These are phyloP conservation scores for Melitaea athalia DNA, from an alignment of 2,888 invertebrate genomes.

Conservation along the genomic window DNA sequence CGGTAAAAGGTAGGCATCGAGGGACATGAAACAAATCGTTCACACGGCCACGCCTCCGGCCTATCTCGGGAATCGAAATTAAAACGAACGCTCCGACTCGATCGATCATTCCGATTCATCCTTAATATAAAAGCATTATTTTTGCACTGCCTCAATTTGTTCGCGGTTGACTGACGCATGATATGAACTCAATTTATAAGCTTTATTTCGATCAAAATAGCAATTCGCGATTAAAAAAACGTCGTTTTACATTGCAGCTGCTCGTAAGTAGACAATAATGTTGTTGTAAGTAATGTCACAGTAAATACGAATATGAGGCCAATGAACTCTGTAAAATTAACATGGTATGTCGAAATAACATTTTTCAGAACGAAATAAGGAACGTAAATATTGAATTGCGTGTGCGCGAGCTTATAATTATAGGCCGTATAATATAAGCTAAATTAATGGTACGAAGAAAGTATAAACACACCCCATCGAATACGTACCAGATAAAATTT, in stretches of 20 bases:
- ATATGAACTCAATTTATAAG: constrained; percentile 59
- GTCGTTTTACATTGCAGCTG: constrained; percentile 38
- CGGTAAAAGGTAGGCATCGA: constrained; percentile 55
- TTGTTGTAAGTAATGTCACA: constrained; percentile 18
- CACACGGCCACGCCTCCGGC: constrained; percentile 74
- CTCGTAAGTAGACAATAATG: constrained; percentile 21
- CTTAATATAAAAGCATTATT: constrained; percentile 78
- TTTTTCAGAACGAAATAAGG: constrained; percentile 23
- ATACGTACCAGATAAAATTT: not conserved
- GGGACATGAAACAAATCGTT: constrained; percentile 80
- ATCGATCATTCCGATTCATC: constrained; percentile 79
- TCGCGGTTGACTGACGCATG: constrained; percentile 66
- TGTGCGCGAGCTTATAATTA: constrained; percentile 24
- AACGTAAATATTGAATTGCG: constrained; percentile 29
- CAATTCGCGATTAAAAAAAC: constrained; percentile 35
- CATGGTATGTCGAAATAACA: constrained; percentile 15
- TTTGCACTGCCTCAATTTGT: constrained; percentile 77
- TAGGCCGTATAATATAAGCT: constrained; percentile 19
- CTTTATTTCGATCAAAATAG: constrained; percentile 54
- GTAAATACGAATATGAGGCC: constrained; percentile 10
- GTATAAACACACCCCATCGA: constrained; percentile 5
- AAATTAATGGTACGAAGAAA: constrained; percentile 14
- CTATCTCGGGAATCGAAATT: constrained; percentile 78
- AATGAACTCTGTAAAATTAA: constrained; percentile 20
- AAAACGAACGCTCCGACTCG: constrained; percentile 77